Percentiles rank a stretch among this genome's conserved stretches.
Conservation (phyloP, 1,140 invertebrate species). For the Littorina saxatilis region DNA sequence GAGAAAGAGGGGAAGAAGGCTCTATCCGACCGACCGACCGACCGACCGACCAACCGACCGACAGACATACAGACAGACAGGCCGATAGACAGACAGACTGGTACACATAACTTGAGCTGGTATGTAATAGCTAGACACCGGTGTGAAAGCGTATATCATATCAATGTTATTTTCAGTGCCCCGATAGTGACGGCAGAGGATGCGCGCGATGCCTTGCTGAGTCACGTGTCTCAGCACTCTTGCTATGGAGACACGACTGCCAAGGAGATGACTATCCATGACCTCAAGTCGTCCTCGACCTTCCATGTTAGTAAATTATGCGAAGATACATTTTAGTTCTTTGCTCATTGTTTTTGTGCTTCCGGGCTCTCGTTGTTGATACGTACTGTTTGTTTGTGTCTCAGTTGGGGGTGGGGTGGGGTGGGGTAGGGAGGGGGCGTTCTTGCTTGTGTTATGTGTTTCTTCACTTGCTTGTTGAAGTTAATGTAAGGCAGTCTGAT, state of each 20-base stretch:
- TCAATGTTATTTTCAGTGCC: conserved; percentile 54
- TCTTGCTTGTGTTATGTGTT: too few species aligned
- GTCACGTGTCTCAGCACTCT: conserved; percentile 77
- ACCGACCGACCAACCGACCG: too few species aligned
- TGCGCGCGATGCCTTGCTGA: conserved; percentile 76
- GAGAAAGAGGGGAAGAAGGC: background rate
- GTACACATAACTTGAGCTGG: background rate
- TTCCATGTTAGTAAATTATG: conserved; percentile 76
- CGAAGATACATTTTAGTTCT: too few species aligned
- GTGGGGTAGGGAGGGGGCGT: too few species aligned
- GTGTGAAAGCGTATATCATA: background rate
- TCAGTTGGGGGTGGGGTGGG: too few species aligned
- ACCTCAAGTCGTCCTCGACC: conserved; percentile 77
- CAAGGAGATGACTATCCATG: conserved; percentile 77
- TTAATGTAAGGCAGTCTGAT: too few species aligned
- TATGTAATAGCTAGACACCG: background rate
- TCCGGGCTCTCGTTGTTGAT: too few species aligned
- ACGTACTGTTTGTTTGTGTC: too few species aligned
- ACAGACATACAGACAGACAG: too few species aligned
- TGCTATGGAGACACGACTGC: conserved; percentile 79
- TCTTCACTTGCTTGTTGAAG: too few species aligned
- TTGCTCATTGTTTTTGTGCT: too few species aligned
- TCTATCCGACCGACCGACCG: background rate
- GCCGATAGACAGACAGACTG: background rate
- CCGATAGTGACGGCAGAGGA: conserved; percentile 77